Percentiles rank a stretch among this genome's conserved stretches.
Conservation (phyloP, 2,888 invertebrate species). For the Pasiphila rectangulata region DNA sequence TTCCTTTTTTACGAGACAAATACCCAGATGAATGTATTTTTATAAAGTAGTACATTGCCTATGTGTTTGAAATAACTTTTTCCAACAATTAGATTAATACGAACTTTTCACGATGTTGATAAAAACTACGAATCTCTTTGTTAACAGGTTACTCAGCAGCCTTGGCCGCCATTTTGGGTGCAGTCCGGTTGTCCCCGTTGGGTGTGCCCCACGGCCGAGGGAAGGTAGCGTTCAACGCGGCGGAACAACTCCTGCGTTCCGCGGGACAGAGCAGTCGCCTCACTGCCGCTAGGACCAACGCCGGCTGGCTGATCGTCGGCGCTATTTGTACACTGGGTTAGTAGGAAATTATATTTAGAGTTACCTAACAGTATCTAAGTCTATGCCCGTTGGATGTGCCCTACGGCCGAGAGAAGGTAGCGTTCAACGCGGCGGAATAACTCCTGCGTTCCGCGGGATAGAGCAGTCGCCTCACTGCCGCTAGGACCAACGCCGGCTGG, state of each 20-base stretch:
- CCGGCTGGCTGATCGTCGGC: conserved; percentile 98
- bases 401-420: conserved; percentile 97
- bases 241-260: conserved; percentile 96
- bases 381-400: conserved; percentile 96
- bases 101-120: too few species aligned
- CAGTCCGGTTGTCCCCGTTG: conserved; percentile 92
- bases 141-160: conserved; percentile 92
- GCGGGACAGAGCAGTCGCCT: conserved; percentile 98
- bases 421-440: conserved; percentile 98
- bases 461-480: conserved; percentile 95
- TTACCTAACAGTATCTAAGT: too few species aligned
- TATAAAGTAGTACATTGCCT: too few species aligned
- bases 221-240: conserved; percentile 97
- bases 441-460: conserved; percentile 96
- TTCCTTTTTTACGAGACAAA: too few species aligned
- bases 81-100: too few species aligned
- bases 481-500: conserved; percentile 99
- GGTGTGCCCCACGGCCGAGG: conserved; percentile 98
- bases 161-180: conserved; percentile 95
- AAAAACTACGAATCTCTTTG: too few species aligned
- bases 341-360: conserved; percentile 21
- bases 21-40: too few species aligned
- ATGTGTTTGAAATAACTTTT: too few species aligned
- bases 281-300: conserved; percentile 96
- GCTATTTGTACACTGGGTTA: conserved; percentile 96